Evolutionary conservation across 1,140 invertebrate genomes (phyloP), one percentile per base, ranked within the genome.

Genomic region (Sarcophaga bullata): DNA sequence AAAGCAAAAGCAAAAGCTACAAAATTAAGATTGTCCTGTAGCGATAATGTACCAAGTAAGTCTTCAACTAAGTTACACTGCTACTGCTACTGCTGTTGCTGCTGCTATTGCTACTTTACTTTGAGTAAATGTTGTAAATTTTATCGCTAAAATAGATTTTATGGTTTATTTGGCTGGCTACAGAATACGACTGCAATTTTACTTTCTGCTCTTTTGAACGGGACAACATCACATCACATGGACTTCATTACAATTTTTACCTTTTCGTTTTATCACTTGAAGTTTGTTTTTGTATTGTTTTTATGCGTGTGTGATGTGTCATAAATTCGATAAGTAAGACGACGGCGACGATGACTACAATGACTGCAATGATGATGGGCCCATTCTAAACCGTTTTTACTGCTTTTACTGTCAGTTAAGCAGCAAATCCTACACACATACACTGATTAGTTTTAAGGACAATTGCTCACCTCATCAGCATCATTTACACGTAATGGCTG

Each of bases 401-500:
- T 6, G 11, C 7, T 81, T 75, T 80, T 85, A 73, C 37, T 37
- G 25, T 37, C 25, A 37, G 25, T 37, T 37, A 37, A 37, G 25
- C 10, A 37, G 25, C 10, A 8, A 73, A 76, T 8, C 37, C 13
- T 17, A 37, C 11, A 15, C 10, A 47, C 82, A 82, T 82, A 85
- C 86, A 25, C 78, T 49, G 48, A 68, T 73, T 80, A 83, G 68
- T 49, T 86, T 37, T 85, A 86, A 83, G 82, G 50, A 78, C 75
- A 78, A 78, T 78, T 78, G 87, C 84, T 87, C 87, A 89, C 86
- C 87, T 89, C 87, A 89, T 89, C 87, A 89, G 87, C 87, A 87
- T 87, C 87, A 87, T 89, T 89, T 88, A 89, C 87, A 89, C 87
- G 86, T 89, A 89, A 89, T 88, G 87, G 85, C 50, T 83, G 84